Conservation (phyloP, 2,888 invertebrate species). For the Gonocerus acuteangulatus region DNA sequence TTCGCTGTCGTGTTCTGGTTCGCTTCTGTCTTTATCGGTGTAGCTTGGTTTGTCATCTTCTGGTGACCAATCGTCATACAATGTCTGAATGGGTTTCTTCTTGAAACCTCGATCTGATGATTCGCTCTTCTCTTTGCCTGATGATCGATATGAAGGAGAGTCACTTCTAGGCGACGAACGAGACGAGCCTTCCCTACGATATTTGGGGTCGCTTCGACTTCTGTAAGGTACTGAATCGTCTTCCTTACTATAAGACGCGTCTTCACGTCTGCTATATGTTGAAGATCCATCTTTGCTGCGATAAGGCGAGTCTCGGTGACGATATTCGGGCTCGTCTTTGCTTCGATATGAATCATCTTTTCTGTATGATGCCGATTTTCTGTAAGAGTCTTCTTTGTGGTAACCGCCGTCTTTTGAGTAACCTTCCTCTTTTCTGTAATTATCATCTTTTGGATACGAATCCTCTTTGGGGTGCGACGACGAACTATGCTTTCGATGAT, state of each 20-base stretch:
- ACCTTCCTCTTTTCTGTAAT: slow-evolving; percentile 1
- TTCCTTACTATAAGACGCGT: background rate
- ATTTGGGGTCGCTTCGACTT: background rate
- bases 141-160: background rate
- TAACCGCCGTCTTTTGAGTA: slow-evolving; percentile 8
- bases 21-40: slow-evolving; percentile 12
- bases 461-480: background rate
- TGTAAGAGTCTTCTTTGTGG: slow-evolving; percentile 8
- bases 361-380: background rate
- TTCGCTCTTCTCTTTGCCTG: background rate
- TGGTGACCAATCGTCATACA: slow-evolving; percentile 31
- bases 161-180: background rate
- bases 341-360: slow-evolving; percentile 8
- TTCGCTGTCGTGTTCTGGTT: slow-evolving; percentile 22
- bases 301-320: background rate
- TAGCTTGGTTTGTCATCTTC: slow-evolving; percentile 20
- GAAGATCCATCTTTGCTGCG: background rate
- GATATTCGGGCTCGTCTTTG: background rate
- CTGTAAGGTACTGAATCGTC: background rate
- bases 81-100: slow-evolving; percentile 24
- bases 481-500: background rate
- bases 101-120: background rate
- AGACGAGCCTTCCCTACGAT: background rate
- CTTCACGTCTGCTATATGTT: background rate
- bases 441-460: background rate